Percentiles rank a stretch among this genome's conserved stretches.
These are phyloP conservation scores for Phytoseiulus persimilis DNA, from an alignment of 2,888 invertebrate genomes.

Conservation along the genomic window DNA sequence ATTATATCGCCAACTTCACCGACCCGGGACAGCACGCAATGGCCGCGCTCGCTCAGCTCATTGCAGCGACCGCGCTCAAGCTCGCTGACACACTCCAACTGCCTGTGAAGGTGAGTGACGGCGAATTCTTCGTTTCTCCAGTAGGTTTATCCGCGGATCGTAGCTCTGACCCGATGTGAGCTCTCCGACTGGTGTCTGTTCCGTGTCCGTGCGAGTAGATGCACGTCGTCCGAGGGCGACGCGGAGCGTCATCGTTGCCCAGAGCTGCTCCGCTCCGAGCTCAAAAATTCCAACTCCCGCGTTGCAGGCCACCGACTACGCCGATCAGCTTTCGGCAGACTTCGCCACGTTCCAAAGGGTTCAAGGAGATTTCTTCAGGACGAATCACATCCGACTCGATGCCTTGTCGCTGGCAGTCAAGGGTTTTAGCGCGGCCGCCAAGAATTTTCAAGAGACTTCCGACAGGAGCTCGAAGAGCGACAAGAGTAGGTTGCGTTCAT, in stretches of 20 bases:
- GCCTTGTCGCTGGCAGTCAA: background rate
- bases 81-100: conserved; percentile 8
- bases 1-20: conserved; percentile 38
- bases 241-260: too few species aligned
- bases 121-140: too few species aligned
- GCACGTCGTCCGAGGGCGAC: background rate
- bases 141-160: too few species aligned
- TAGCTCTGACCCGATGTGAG: too few species aligned
- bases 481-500: background rate
- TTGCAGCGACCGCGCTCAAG: background rate
- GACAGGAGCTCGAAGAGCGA: background rate
- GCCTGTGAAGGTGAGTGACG: conserved; percentile 17
- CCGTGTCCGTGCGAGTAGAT: background rate
- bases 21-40: conserved; percentile 31
- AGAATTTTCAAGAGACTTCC: conserved; percentile 20
- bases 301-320: conserved; percentile 11
- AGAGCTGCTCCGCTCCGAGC: background rate
- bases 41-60: conserved; percentile 15
- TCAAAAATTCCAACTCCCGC: background rate
- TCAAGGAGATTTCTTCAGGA: conserved; percentile 23
- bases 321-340: conserved; percentile 29
- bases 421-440: background rate
- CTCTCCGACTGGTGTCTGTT: too few species aligned
- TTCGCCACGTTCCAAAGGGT: conserved; percentile 21
- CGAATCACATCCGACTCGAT: conserved; percentile 27